Conservation (phyloP, 2,113 vertebrate species). For the Arvicanthis niloticus region DNA sequence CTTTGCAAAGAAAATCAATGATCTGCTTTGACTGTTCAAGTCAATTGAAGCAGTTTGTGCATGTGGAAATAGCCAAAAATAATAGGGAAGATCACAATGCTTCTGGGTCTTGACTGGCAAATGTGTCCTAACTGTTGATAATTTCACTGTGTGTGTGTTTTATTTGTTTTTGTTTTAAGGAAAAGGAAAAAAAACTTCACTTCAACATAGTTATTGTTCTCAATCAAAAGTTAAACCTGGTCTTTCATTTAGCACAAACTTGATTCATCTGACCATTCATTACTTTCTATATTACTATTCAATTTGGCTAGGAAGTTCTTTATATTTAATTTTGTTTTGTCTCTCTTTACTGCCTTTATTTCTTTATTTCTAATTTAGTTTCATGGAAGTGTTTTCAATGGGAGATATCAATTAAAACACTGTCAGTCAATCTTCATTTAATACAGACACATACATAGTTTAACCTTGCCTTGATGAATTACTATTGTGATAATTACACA, state of each 20-base stretch:
- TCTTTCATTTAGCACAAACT: neutral
- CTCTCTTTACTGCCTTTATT: conserved; percentile 38
- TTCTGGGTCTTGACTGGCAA: neutral
- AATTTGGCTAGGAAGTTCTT: neutral
- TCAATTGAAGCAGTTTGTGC: conserved; percentile 41
- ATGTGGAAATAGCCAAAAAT: conserved; percentile 6
- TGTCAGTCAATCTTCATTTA: conserved; percentile 41
- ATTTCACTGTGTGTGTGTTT: neutral
- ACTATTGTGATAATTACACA: conserved; percentile 31
- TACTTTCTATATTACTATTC: neutral
- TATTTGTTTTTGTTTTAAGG: neutral
- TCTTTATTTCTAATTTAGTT: conserved; percentile 7
- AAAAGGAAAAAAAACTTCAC: neutral
- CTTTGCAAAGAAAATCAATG: conserved; percentile 63
- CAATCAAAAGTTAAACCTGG: neutral
- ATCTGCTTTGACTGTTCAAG: conserved; percentile 42
- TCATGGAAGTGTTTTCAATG: neutral
- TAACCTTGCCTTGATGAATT: conserved; percentile 23
- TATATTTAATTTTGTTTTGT: conserved; percentile 37
- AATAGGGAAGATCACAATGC: neutral
- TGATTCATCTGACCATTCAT: neutral
- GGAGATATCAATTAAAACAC: conserved; percentile 46
- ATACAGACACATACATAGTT: conserved; percentile 8
- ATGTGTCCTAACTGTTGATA: neutral
- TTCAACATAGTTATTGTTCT: neutral